Conservation (phyloP, 1,140 invertebrate genomes). For the Drosophila yakuba region DNA sequence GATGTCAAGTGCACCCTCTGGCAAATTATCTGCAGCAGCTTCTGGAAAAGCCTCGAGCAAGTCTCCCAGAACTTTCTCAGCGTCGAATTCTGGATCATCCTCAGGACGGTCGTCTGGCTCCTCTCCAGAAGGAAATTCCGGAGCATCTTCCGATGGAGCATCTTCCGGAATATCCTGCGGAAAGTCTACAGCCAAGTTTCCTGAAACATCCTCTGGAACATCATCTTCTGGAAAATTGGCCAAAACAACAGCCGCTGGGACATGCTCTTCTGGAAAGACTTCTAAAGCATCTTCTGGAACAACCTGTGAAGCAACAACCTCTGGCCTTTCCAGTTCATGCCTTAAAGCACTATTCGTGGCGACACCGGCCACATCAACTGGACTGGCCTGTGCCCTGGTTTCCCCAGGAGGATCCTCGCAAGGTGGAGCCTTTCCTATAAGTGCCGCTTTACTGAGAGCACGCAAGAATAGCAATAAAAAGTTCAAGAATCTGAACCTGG, state of each 20-base stretch:
- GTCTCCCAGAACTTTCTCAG: neutral
- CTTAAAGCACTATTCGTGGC: constrained; percentile 6
- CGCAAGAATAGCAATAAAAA: constrained; percentile 77
- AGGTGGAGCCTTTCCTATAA: constrained; percentile 42
- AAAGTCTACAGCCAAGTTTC: neutral
- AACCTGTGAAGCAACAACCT: constrained; percentile 3
- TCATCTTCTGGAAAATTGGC: constrained; percentile 2
- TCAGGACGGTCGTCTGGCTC: constrained; percentile 6
- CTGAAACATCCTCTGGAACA: constrained; percentile 3
- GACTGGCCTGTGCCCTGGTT: constrained; percentile 13
- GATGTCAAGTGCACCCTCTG: neutral
- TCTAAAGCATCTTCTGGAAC: constrained; percentile 16
- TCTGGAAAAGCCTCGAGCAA: constrained; percentile 10
- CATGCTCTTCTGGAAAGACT: constrained; percentile 3
- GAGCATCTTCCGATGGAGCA: constrained; percentile 7
- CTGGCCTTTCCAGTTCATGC: constrained; percentile 6
- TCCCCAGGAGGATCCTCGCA: constrained; percentile 22
- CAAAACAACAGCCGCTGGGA: neutral
- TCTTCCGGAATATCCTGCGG: constrained; percentile 10
- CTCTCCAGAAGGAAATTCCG: neutral
- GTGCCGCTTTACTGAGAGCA: constrained; percentile 60
- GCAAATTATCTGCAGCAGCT: neutral
- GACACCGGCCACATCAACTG: constrained; percentile 12
- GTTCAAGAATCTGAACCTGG: constrained; percentile 83
- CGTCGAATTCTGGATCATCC: neutral